Evolutionary conservation across 2,113 vertebrate genomes (phyloP).

Genomic region (Enhydra lutris): DNA sequence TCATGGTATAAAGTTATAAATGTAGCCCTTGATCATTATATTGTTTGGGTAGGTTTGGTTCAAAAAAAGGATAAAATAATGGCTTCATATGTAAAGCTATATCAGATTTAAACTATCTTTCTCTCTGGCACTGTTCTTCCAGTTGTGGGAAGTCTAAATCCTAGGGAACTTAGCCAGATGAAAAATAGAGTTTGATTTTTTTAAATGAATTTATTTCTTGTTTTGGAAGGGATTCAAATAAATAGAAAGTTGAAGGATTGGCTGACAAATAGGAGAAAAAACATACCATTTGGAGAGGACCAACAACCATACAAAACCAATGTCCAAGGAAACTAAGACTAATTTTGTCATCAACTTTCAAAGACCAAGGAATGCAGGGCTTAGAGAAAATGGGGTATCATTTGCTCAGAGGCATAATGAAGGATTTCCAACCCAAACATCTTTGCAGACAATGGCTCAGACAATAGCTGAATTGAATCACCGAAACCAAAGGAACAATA

Average conservation of each 20-base stretch:
- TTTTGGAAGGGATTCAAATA: slow-evolving; percentile 15
- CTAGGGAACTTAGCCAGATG: background rate
- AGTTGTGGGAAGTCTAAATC: background rate
- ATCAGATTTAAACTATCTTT: slow-evolving; percentile 28
- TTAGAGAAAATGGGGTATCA: background rate
- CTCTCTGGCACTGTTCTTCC: background rate
- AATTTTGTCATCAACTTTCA: background rate
- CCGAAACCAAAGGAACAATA: slow-evolving; percentile 3
- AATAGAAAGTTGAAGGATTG: background rate
- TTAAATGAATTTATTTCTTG: background rate
- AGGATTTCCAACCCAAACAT: slow-evolving; percentile 24
- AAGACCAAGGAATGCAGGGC: background rate
- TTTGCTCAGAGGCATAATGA: slow-evolving; percentile 21
- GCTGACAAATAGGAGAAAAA: slow-evolving; percentile 9
- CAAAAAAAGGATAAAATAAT: background rate
- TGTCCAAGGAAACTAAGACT: background rate
- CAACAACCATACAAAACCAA: background rate
- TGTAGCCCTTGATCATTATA: background rate
- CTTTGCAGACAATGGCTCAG: slow-evolving; percentile 10
- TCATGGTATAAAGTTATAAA: slow-evolving; percentile 26
- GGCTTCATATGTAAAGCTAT: background rate
- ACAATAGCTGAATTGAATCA: slow-evolving; percentile 19
- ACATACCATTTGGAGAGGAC: background rate
- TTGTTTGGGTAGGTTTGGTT: background rate
- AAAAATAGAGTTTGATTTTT: background rate